Conservation (phyloP, 1,140 invertebrate genomes). For the Rhizoglyphus robini region DNA sequence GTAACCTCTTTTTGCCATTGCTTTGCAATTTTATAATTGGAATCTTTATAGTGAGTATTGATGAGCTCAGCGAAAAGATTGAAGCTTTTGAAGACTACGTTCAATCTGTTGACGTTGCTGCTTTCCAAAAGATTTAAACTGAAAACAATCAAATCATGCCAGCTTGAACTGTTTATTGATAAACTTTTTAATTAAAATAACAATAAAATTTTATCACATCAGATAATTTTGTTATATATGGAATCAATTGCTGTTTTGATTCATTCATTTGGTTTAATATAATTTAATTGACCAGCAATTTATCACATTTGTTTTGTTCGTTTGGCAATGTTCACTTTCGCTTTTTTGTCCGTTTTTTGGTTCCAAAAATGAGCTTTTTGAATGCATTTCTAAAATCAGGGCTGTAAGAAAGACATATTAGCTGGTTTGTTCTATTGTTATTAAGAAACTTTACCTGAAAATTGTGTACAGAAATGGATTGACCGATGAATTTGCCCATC, state of each 20-base stretch:
- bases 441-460: conserved; percentile 20
- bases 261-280: no score
- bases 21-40: neutral
- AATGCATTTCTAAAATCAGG: conserved; percentile 28
- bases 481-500: conserved; percentile 76
- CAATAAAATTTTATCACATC: neutral
- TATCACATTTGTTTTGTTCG: no score
- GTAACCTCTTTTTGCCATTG: neutral
- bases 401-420: conserved; percentile 14
- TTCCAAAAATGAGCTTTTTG: conserved; percentile 19
- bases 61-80: conserved; percentile 75
- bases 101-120: conserved; percentile 87
- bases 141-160: neutral
- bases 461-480: conserved; percentile 82
- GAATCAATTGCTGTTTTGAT: neutral
- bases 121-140: conserved; percentile 88
- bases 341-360: conserved; percentile 1
- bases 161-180: no score
- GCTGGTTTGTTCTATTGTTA: neutral
- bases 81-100: conserved; percentile 66
- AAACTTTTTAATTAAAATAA: no score
- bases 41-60: conserved; percentile 49
- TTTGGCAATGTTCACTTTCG: no score
- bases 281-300: no score
- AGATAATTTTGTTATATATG: neutral